phyloP scores from a whole-genome alignment of 2,113 vertebrate species.

The Sinosuthora webbiana region DNA sequence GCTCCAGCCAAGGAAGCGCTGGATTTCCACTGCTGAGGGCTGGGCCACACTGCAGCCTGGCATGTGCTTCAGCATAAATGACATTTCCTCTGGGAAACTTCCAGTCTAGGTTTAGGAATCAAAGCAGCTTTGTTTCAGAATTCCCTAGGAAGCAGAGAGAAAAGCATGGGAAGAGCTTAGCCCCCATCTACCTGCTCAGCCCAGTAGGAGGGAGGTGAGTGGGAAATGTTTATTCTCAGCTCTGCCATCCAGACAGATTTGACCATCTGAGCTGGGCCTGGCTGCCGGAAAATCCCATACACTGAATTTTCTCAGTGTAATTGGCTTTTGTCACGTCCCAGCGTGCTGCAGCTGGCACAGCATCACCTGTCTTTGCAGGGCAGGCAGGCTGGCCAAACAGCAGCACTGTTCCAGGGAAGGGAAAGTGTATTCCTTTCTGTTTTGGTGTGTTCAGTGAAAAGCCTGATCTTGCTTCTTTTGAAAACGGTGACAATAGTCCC shows the following conservation, averaged over 20 bases:
- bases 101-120: background rate
- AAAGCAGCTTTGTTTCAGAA: background rate
- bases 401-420: background rate
- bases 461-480: constrained; percentile 25
- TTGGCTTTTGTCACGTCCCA: background rate
- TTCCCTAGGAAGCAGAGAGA: background rate
- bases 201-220: background rate
- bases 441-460: background rate
- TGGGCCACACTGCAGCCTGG: background rate
- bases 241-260: background rate
- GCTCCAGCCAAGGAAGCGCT: background rate
- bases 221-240: background rate
- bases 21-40: background rate
- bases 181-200: background rate
- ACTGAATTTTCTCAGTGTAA: background rate
- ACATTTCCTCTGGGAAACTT: background rate
- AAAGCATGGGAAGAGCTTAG: background rate
- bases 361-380: background rate
- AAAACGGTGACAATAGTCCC: constrained; percentile 2
- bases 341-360: background rate
- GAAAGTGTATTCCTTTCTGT: constrained; percentile 5
- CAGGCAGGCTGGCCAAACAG: background rate
- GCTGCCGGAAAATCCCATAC: background rate
- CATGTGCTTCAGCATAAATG: background rate
- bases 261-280: background rate